Percentiles rank a stretch among this genome's conserved stretches.
Evolutionary conservation across 2,888 invertebrate genomes (phyloP).

Genomic region (Heliconius charithonia): DNA sequence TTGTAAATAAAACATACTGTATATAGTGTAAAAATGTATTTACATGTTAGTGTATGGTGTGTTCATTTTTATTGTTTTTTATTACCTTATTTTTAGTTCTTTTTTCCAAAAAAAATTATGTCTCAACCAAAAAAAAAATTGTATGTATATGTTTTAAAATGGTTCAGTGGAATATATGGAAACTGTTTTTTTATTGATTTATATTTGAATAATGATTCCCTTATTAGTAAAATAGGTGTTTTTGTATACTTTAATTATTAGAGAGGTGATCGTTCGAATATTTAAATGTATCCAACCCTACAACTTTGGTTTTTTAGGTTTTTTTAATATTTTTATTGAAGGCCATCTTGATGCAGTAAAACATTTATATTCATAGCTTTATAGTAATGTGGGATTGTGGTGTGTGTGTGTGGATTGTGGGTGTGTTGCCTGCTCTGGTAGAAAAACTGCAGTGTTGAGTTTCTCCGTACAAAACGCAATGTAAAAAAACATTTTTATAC

Average conservation of each 20-base stretch:
- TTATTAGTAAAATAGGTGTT: not conserved
- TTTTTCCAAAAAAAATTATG: conserved; percentile 55
- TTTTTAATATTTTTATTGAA: not conserved
- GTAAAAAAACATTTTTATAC: too few species aligned
- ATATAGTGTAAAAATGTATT: conserved; percentile 66
- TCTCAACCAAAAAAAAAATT: conserved; percentile 56
- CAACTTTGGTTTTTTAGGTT: not conserved
- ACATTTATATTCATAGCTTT: too few species aligned
- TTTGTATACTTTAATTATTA: not conserved
- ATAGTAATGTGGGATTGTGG: too few species aligned
- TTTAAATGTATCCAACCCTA: not conserved
- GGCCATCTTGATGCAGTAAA: not conserved
- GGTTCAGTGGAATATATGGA: not conserved
- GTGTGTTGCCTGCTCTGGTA: too few species aligned
- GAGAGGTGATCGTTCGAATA: not conserved
- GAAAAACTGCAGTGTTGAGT: not conserved
- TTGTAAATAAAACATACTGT: conserved; percentile 62
- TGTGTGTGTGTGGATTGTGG: too few species aligned
- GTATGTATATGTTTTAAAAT: not conserved
- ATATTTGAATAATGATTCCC: not conserved
- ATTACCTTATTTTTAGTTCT: conserved; percentile 61
- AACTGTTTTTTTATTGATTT: not conserved
- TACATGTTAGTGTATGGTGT: conserved; percentile 68
- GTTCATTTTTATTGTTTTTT: conserved; percentile 60
- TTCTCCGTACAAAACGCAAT: not conserved